Evolutionary conservation across 1,140 invertebrate genomes (phyloP).

Genomic region (Aphelinus atriplicis): DNA sequence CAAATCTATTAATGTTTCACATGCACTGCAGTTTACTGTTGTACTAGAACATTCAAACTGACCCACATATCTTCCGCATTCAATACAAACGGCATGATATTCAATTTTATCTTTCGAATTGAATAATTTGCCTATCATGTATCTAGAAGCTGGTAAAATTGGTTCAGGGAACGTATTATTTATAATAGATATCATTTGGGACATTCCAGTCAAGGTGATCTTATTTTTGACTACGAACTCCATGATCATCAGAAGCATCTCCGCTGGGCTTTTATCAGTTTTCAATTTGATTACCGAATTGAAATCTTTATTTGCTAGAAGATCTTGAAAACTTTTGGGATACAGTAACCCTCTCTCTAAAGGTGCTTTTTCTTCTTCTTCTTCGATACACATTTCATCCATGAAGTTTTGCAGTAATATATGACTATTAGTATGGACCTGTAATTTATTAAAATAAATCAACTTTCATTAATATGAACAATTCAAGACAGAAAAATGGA

Average conservation of each 20-base stretch:
- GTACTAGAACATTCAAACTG: background rate
- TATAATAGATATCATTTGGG: constrained; percentile 4
- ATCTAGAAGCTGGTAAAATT: constrained; percentile 15
- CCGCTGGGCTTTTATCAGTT: background rate
- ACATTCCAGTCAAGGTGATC: background rate
- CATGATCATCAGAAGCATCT: background rate
- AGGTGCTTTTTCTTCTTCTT: no score
- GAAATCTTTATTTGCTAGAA: no score
- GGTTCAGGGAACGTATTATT: constrained; percentile 2
- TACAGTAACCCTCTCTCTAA: no score
- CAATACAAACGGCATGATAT: constrained; percentile 13
- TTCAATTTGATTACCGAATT: no score
- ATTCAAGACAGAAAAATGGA: no score
- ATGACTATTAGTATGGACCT: no score
- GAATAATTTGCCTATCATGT: constrained; percentile 28
- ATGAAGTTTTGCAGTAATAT: no score
- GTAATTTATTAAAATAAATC: no score
- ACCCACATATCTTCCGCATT: constrained; percentile 8
- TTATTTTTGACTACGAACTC: background rate
- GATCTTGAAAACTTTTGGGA: no score
- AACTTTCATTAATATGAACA: no score
- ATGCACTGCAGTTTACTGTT: background rate
- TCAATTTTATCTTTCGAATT: constrained; percentile 13
- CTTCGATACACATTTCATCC: no score
- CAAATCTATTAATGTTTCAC: background rate